Evolutionary conservation across 2,888 invertebrate species (phyloP), one percentile per base, ranked within the genome.

Genomic region (Thumatha senex): DNA sequence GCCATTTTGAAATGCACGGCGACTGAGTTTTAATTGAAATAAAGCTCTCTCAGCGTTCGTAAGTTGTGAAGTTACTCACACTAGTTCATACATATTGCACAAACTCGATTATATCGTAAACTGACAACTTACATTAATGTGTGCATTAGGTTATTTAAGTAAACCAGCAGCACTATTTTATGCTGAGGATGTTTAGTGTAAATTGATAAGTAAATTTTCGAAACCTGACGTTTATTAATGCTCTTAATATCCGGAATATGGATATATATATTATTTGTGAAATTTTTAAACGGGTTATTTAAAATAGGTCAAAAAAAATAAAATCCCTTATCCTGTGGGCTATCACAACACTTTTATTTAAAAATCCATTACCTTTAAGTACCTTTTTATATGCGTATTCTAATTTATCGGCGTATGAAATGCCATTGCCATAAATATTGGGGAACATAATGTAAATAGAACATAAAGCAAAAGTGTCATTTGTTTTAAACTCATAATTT

Each of bases 1-100:
- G 55, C 54, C 53, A 56, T 62, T 59, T 66, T 54, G 46, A 51
- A 51, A 63, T 61, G 60, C 58, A 60, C 58, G 60, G 64, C 61
- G 60, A 67, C 68, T 63, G 76, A 78, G 74, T 81, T 82, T 76
- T 76, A 82, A 80, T 81, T 81, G 80, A 82, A 74, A 78, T 77
- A 78, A 74, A 76, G 71, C 67, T 62, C 55, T 51, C 55, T 64
- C 61, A 52, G 45, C 58, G 45, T 40, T 54, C 51, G 39, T 51
- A 36, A 49, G 45, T 43, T 48, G 46, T 39, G 13, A 74, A 74
- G 67, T 73, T 70, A 63, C 57, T 58, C 61, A 61, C 59, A 61
- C 59, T 55, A 55, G 52, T 54, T 58, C 58, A 60, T 59, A 54
- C 54, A 56, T 69, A 63, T 63, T 59, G 58, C 61, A 55, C 53